phyloP scores from a whole-genome alignment of 1,140 invertebrate genomes.

The Drosophila obscura region DNA sequence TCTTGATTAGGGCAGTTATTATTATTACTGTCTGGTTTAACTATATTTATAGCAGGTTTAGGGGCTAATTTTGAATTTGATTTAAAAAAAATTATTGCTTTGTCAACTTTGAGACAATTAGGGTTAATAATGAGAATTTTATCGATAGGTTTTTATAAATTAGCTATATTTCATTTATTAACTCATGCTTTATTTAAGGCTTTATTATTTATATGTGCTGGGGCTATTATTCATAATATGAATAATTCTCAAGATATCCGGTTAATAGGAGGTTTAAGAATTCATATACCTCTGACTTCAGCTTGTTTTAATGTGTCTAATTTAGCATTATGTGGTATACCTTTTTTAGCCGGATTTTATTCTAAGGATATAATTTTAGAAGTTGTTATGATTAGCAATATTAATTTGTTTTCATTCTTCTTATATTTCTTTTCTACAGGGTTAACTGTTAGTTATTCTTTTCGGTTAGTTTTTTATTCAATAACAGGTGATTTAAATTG shows the following conservation, averaged over 20 bases:
- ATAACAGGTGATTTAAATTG: constrained; percentile 84
- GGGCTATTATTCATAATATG: constrained; percentile 86
- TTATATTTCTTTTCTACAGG: constrained; percentile 84
- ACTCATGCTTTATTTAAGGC: constrained; percentile 88
- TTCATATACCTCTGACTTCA: constrained; percentile 83
- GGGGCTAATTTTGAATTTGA: too few relatives aligned
- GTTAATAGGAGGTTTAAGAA: constrained; percentile 84
- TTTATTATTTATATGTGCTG: constrained; percentile 85
- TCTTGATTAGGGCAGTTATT: constrained; percentile 73
- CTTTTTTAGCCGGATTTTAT: constrained; percentile 88
- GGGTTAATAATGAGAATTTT: constrained; percentile 86
- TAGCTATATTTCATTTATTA: constrained; percentile 87
- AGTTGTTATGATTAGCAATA: constrained; percentile 83
- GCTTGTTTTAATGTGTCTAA: constrained; percentile 85
- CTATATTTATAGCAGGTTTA: constrained; percentile 85
- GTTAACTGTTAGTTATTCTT: constrained; percentile 85
- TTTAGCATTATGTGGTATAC: constrained; percentile 85
- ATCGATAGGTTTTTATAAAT: constrained; percentile 83
- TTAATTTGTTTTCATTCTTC: constrained; percentile 85
- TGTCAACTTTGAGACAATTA: constrained; percentile 89
- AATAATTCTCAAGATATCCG: constrained; percentile 87
- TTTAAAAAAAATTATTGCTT: constrained; percentile 74
- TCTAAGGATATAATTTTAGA: constrained; percentile 88
- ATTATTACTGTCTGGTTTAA: constrained; percentile 85
- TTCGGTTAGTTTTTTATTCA: constrained; percentile 86